Conservation (phyloP, 2,797 vertebrate species). For the Coregonus suidteri region DNA sequence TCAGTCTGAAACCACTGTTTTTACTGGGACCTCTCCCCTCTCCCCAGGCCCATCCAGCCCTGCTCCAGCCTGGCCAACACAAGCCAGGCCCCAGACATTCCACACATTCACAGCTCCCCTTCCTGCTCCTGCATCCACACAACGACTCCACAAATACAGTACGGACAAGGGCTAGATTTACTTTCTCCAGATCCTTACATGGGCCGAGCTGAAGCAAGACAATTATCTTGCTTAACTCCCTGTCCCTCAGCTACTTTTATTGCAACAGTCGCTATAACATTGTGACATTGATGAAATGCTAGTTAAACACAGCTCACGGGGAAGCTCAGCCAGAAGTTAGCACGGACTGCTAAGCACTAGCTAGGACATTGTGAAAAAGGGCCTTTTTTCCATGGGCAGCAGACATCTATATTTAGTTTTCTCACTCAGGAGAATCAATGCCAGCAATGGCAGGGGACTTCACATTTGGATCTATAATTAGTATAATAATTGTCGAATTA, state of each 20-base stretch:
- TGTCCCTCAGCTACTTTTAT: background rate
- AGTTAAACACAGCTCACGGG: background rate
- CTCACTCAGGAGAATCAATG: background rate
- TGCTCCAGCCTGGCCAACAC: background rate
- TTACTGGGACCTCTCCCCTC: background rate
- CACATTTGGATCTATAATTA: background rate
- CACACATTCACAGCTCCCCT: slow-evolving; percentile 22
- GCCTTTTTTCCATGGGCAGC: background rate
- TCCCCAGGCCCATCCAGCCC: background rate
- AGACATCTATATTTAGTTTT: background rate
- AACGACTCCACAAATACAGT: slow-evolving; percentile 12
- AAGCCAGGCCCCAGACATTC: slow-evolving; percentile 25
- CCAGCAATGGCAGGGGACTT: background rate
- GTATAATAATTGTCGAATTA: background rate
- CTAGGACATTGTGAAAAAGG: background rate
- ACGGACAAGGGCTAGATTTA: no score
- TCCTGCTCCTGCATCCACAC: slow-evolving; percentile 6
- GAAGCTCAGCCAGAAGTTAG: background rate
- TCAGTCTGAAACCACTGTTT: background rate
- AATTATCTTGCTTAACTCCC: background rate
- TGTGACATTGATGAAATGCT: no score
- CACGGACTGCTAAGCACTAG: background rate
- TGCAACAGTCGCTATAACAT: background rate
- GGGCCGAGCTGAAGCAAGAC: background rate
- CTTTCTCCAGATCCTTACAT: background rate